A percentile compares a stretch with the other conserved stretches of the same genome.
phyloP scores from a whole-genome alignment of 2,113 vertebrate species.

The Macrotis lagotis region DNA sequence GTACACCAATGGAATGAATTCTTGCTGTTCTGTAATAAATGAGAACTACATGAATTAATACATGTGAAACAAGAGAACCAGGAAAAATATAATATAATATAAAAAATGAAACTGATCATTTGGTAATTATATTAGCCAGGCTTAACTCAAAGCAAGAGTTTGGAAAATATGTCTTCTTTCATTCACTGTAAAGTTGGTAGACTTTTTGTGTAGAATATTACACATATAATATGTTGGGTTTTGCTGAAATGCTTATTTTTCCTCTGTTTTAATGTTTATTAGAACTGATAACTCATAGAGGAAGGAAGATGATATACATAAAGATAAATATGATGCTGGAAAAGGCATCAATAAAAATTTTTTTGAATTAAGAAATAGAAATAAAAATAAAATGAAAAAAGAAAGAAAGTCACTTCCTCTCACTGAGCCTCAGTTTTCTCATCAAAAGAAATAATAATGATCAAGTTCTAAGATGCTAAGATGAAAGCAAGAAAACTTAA shows the following conservation, averaged over 20 bases:
- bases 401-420: background rate
- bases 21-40: background rate
- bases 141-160: background rate
- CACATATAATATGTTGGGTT: background rate
- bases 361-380: background rate
- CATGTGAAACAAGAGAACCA: background rate
- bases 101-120: background rate
- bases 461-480: background rate
- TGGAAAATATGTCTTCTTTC: background rate
- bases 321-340: background rate
- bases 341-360: background rate
- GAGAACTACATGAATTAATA: background rate
- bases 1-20: background rate
- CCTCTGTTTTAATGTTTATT: background rate
- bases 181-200: background rate
- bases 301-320: background rate
- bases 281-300: background rate
- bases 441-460: background rate
- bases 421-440: no score
- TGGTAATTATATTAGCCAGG: background rate
- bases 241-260: background rate
- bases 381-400: background rate
- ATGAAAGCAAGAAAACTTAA: no score
- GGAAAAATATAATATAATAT: background rate
- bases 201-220: background rate